Evolutionary conservation across 2,888 invertebrate species (phyloP).

Genomic region (Platycheirus albimanus): DNA sequence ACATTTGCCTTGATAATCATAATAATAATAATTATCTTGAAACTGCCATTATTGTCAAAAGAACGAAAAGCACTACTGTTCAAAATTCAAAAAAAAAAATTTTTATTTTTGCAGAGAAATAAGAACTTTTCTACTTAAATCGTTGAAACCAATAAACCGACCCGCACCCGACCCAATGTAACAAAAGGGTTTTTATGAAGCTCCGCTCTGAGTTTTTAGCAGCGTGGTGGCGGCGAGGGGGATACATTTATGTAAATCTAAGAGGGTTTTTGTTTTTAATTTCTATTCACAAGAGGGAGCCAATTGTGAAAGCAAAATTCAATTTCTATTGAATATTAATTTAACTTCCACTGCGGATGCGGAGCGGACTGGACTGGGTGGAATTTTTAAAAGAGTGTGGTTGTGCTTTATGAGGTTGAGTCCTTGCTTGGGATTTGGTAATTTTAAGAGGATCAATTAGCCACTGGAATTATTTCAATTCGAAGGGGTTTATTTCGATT

Average conservation of each 20-base stretch:
- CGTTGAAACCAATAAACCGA: constrained; percentile 34
- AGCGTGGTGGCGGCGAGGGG: too few relatives aligned
- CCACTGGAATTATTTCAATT: constrained; percentile 17
- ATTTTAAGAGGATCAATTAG: constrained; percentile 44
- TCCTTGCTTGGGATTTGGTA: constrained; percentile 11
- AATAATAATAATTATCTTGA: neutral
- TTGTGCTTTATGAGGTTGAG: neutral
- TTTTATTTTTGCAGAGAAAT: neutral
- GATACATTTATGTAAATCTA: too few relatives aligned
- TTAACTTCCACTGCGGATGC: neutral
- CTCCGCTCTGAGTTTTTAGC: too few relatives aligned
- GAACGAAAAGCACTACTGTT: neutral
- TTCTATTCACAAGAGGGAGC: constrained; percentile 4
- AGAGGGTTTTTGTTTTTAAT: neutral
- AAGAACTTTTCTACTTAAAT: constrained; percentile 27
- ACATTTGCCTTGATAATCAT: constrained; percentile 7
- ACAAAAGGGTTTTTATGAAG: constrained; percentile 9
- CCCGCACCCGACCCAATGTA: too few relatives aligned
- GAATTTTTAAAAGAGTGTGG: constrained; percentile 10
- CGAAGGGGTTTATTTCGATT: neutral
- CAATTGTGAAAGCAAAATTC: constrained; percentile 23
- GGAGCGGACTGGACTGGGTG: constrained; percentile 10
- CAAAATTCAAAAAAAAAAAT: too few relatives aligned
- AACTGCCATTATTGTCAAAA: neutral
- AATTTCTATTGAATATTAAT: constrained; percentile 47